These are phyloP conservation scores for Tetramorium bicarinatum DNA, from an alignment of 2,888 invertebrate species.

Conservation along the genomic window DNA sequence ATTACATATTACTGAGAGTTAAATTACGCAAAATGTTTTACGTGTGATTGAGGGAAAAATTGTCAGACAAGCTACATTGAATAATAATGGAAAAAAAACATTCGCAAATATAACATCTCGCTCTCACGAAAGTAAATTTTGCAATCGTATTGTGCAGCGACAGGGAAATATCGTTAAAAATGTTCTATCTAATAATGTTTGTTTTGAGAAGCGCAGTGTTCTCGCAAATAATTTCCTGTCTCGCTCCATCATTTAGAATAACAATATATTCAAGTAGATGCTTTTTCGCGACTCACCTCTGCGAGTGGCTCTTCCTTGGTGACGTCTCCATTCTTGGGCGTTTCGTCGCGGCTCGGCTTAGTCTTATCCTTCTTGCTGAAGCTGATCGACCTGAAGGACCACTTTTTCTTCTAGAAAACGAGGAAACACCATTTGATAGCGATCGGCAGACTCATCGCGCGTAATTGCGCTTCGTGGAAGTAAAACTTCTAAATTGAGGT, in stretches of 20 bases:
- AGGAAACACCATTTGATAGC: constrained; percentile 64
- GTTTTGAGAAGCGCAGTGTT: not conserved
- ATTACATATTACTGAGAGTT: not conserved
- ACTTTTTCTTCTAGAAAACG: constrained; percentile 92
- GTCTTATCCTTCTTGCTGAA: constrained; percentile 95
- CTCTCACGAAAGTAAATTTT: not conserved
- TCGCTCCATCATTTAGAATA: not conserved
- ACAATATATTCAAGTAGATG: not conserved
- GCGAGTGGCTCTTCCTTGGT: constrained; percentile 88
- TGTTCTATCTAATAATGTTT: too few species aligned
- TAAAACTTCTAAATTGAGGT: not conserved
- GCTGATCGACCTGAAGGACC: constrained; percentile 95
- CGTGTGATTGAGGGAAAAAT: not conserved
- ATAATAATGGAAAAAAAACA: not conserved
- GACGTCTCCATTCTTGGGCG: constrained; percentile 88
- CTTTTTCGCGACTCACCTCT: constrained; percentile 87
- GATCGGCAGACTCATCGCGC: constrained; percentile 55
- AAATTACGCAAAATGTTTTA: constrained; percentile 18
- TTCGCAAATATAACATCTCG: not conserved
- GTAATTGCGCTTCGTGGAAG: constrained; percentile 4
- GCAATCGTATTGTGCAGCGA: not conserved
- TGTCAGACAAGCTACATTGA: not conserved
- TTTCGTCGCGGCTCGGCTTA: constrained; percentile 91
- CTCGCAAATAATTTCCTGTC: not conserved
- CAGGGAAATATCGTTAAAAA: not conserved